Base-by-base conservation (phyloP, 2,888 invertebrate species). In the Heliconius erato region DNA sequence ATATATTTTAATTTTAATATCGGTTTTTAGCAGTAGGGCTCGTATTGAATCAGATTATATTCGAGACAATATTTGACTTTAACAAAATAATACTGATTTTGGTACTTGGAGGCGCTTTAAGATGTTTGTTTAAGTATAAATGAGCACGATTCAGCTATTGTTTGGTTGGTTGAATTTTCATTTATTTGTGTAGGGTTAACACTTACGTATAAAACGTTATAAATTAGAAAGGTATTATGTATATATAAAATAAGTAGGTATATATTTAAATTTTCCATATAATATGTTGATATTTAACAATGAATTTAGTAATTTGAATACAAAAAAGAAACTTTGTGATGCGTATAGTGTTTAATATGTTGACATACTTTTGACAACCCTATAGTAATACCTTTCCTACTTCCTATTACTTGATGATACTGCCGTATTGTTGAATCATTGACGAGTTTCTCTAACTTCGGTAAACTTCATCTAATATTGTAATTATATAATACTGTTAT, bases 111-210 rank as follows among this genome's bases (percentile, higher is more conserved):
- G 86, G 80, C 87, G 88, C 87, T 89, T 87, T 87, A 89, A 90
- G 90, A 91, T 91, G 89, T 92, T 93, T 91, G 89, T 89, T 90
- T 89, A 90, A 86, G 87, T 88, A 88, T 85, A 87, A 86, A 87
- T 84, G 86, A 88, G 88, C 87, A 88, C 86, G 87, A 88, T 87
- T 87, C 87, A 86, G 78, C 87, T 85, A 89, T 91, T 92, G 91
- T 91, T 89, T 90, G 89, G 88, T 88, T 85, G 88, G 88, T 89
- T 91, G 90, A 91, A 91, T 92, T 91, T 91, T 90, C 91, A 90
- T 91, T 90, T 91, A 91, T 92, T 91, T 90, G 90, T 88, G 87
- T 65, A 78, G 78, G 78, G 78, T 78, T 28, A 16, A 7, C 44
- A 68, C 3, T 16, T 63, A 76, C 7, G 5, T 28, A 19, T 26